Evolutionary conservation across 2,797 vertebrate genomes (phyloP).

Genomic region (Tapera naevia): DNA sequence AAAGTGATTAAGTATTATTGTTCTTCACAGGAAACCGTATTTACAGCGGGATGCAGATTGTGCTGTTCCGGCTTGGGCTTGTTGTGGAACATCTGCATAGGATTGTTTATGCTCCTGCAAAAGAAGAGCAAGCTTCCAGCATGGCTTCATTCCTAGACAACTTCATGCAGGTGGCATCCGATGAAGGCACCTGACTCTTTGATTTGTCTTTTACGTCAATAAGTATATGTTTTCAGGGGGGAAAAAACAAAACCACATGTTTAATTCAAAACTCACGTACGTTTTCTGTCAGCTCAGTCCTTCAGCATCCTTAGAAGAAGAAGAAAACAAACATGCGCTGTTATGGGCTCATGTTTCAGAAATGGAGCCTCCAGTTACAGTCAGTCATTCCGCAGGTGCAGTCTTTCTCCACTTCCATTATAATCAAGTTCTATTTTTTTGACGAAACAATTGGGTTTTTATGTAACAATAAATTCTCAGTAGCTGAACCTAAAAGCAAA

Average conservation of each 20-base stretch:
- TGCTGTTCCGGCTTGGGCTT: neutral
- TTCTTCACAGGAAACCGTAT: neutral
- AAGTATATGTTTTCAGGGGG: neutral
- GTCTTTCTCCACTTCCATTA: neutral
- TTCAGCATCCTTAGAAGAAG: neutral
- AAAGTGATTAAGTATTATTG: neutral
- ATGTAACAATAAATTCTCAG: neutral
- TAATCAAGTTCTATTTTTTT: neutral
- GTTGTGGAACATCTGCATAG: neutral
- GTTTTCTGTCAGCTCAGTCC: neutral
- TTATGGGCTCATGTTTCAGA: neutral
- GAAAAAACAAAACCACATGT: neutral
- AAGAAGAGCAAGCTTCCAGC: neutral
- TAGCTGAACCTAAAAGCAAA: neutral
- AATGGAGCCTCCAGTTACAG: neutral
- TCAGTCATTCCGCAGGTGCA: neutral
- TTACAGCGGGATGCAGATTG: neutral
- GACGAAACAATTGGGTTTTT: neutral
- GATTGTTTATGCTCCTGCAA: neutral
- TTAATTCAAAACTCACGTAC: neutral
- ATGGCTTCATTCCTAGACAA: neutral
- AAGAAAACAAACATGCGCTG: neutral
- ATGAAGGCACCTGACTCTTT: neutral
- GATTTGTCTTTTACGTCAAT: neutral
- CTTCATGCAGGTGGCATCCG: neutral